Base-by-base conservation (phyloP, 2,113 vertebrate genomes). In the Montifringilla adamsi region DNA sequence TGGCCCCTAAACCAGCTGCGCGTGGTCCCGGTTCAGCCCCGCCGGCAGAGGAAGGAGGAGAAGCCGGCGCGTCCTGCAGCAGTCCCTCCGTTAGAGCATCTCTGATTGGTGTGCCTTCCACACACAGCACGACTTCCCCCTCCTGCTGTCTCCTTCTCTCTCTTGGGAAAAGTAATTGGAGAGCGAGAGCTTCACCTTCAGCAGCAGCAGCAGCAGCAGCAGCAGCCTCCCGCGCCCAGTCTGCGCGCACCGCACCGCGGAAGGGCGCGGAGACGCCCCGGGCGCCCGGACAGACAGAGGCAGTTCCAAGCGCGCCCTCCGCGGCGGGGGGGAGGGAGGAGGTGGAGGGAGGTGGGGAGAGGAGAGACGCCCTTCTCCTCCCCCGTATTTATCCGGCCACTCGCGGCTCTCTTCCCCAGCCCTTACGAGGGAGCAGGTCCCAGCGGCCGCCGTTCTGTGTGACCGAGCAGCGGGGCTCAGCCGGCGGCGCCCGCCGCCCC, bases 51-150 rank as follows among this genome's bases (percentile, higher is more conserved):
- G 52, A 64, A 66, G 52, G 39, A 87, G 64, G 31, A 75, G 46
- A 82, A 91, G 53, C 78, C 81, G 39, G 58, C 66, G 92, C 79
- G 88, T 93, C 96, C 91, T 66, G 96, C 95, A 91, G 96, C 96
- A 50, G 30, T 73, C 66, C 80, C 81, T 89, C 95, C 46, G 89
- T 89, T 83, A 90, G 13, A 92, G 96, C 97, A 95, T 87, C 95
- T 78, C 95, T 43, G 97, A 81, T 89, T 76, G 88, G 95, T 95
- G 92, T 77, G 96, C 95, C 84, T 79, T 87, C 24, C 95, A 49
- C 86, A 85, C 95, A 46, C 86, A 47, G 93, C 69, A 28, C 70
- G 94, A 73, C 96, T 97, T 97, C 92, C 83, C 88, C 91, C 90
- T 74, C 76, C 84, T 67, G 93, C 84, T 62, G 89, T 86, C 79